Evolutionary conservation across 2,113 vertebrate genomes (phyloP), one percentile per base, ranked within the genome.

Genomic region (Paramisgurnus dabryanus): DNA sequence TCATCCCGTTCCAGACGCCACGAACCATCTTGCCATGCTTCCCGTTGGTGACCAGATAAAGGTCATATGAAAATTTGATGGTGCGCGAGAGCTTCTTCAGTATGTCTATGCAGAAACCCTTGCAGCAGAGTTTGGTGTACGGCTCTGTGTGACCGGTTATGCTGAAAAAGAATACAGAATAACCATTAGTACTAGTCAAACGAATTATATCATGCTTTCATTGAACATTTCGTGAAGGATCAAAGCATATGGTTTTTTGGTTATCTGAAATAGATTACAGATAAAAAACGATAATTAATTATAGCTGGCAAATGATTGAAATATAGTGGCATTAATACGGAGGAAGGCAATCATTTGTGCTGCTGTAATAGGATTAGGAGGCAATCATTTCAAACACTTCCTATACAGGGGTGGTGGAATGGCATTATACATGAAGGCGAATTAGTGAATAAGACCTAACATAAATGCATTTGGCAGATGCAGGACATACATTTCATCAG

Each of bases 101-200:
- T 89, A 98, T 99, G 89, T 99, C 98, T 0, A 99, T 99, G 90
- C 98, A 99, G 93, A 99, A 99, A 34, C 98, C 98, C 83, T 99
- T 99, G 82, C 98, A 99, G 89, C 98, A 99, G 47, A 99, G 92
- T 85, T 99, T 99, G 87, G 94, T 96, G 90, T 98, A 99, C 22
- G 97, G 94, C 82, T 97, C 95, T 0, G 91, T 76, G 27, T 90
- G 87, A 40, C 91, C 90, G 0, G 87, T 83, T 5, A 89, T 71
- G 7, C 91, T 94, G 88, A 45, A 66, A 3, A 22, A 74, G 80
- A 69, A 80, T 27, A 81, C 9, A 47, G n/a, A 60, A 22, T 63
- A 45, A 64, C 53, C 34, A 53, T 69, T 53, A 69, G 27, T 34
- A 34, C 27, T 45, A 45, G 43, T 41, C 57, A 55, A 4, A 41